phyloP scores from a whole-genome alignment of 1,140 invertebrate species.

The Aphaenogaster floridana region DNA sequence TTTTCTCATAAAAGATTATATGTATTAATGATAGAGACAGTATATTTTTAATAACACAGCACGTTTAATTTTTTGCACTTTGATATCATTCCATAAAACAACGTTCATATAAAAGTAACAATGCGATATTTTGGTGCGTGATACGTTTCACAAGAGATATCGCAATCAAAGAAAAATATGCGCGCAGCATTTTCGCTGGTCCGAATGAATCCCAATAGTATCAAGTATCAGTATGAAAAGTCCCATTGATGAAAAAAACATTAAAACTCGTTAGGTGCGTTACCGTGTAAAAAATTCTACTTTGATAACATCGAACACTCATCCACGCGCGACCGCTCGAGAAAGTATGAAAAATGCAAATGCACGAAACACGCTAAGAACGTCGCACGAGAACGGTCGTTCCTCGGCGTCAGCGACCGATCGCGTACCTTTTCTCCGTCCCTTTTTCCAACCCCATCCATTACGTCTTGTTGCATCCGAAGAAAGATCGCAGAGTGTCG shows the following conservation, averaged over 20 bases:
- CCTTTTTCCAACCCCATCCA: neutral
- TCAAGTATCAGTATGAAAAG: constrained; percentile 32
- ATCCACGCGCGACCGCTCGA: neutral
- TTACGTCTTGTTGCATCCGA: constrained; percentile 50
- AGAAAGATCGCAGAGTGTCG: constrained; percentile 35
- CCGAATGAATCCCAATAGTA: constrained; percentile 35
- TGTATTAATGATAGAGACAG: constrained; percentile 3
- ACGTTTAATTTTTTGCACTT: constrained; percentile 33
- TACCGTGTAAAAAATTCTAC: constrained; percentile 6
- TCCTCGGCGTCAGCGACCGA: neutral
- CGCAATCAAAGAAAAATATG: constrained; percentile 53
- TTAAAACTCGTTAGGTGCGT: constrained; percentile 32
- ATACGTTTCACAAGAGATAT: constrained; percentile 35
- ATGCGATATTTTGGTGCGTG: neutral
- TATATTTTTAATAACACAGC: neutral
- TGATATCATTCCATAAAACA: neutral
- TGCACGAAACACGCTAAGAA: constrained; percentile 20
- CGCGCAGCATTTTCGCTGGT: constrained; percentile 8
- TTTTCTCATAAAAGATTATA: neutral
- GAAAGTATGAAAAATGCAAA: constrained; percentile 43
- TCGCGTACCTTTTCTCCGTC: constrained; percentile 24
- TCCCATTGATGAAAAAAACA: neutral
- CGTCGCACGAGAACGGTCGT: constrained; percentile 12
- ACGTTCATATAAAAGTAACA: neutral
- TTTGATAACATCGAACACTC: constrained; percentile 13